Evolutionary conservation across 2,888 invertebrate species (phyloP), one percentile per base, ranked within the genome.

Genomic region (Resseliella maxima): DNA sequence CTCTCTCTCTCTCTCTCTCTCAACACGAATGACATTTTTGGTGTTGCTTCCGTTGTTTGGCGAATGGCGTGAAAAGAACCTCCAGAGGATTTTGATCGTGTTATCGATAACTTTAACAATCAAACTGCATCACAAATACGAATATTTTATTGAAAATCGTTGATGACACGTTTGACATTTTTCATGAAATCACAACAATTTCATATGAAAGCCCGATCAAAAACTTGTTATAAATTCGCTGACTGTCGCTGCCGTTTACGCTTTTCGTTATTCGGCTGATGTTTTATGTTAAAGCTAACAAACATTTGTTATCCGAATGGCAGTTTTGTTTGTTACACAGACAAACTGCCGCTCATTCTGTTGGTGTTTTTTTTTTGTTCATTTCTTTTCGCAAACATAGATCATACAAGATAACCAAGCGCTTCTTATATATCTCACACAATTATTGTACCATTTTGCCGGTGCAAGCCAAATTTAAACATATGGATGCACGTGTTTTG

Each of bases 401-500:
- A 72, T 72, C 72, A 72, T 72, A 15, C 15, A 35, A 72, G 72
- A 72, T 72, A 72, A 35, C 35, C 72, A 10, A 72, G 15, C n/a
- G 15, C 35, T 72, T 31, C 31, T 72, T 35, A 31, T 24, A 18
- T 72, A 72, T 72, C 72, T 72, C 31, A n/a, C 31, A 72, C 72
- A 72, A 72, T 72, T 72, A 72, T 72, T 35, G 27, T n/a, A 18
- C 18, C 72, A 72, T 72, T 72, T 72, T 72, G 72, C 35, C 31
- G 72, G 72, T 72, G 31, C 31, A 72, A 72, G 31, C 35, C 72
- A 12, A 72, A 72, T 31, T 31, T 72, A 72, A 72, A 72, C 72
- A 72, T 35, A 72, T 72, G 72, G 72, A 72, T 72, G 72, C 72
- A 72, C 72, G 72, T 72, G 72, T 72, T 72, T 72, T 72, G 72